phyloP scores from a whole-genome alignment of 1,140 invertebrate genomes.

The Hycleus cichorii region DNA sequence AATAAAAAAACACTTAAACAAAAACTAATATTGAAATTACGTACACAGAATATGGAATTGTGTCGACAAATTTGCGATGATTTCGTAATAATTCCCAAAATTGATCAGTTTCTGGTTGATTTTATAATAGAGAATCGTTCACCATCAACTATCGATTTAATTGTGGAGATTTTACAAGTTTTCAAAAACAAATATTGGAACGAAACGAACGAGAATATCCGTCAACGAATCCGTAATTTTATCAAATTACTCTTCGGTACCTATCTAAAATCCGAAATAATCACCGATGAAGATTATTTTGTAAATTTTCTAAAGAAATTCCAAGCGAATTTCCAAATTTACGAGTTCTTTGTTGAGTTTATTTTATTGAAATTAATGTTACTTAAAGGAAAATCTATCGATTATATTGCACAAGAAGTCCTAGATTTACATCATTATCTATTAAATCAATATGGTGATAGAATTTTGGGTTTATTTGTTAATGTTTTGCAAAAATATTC shows the following conservation, averaged over 20 bases:
- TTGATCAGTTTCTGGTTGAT: too few species aligned
- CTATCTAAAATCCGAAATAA: neutral
- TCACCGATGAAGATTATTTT: neutral
- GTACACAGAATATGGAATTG: neutral
- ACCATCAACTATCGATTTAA: too few species aligned
- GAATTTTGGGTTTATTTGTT: neutral
- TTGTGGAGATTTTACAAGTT: neutral
- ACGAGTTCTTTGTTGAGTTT: neutral
- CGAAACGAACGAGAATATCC: neutral
- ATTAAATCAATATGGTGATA: neutral
- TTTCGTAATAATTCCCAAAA: too few species aligned
- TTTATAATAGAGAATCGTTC: too few species aligned
- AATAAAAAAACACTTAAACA: neutral
- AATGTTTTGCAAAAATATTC: neutral
- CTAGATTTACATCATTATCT: neutral
- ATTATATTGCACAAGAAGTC: neutral
- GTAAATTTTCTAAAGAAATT: neutral
- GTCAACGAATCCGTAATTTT: neutral
- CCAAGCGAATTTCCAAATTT: neutral
- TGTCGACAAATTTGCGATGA: too few species aligned
- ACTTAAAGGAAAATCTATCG: neutral
- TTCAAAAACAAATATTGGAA: constrained; percentile 1
- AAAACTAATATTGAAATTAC: neutral
- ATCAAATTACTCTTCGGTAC: neutral
- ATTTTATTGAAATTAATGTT: neutral